Evolutionary conservation across 2,113 vertebrate genomes (phyloP).

Genomic region (Caranx ignobilis): DNA sequence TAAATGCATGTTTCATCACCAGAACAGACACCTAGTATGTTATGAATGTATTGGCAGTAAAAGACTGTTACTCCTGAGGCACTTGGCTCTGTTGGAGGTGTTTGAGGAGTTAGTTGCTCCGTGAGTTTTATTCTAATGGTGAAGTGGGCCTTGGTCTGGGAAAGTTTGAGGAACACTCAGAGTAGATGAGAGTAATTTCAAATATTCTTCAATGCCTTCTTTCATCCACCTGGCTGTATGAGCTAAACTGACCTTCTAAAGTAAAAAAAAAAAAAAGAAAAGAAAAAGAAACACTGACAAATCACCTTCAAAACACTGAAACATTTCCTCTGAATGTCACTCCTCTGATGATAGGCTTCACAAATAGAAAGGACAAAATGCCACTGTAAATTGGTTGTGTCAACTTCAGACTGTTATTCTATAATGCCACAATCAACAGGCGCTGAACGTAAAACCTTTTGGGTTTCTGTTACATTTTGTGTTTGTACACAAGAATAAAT

Average conservation of each 20-base stretch:
- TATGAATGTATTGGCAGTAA: no score
- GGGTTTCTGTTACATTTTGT: not conserved
- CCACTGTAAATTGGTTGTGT: constrained; percentile 11
- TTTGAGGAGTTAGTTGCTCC: no score
- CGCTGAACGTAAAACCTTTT: not conserved
- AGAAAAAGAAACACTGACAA: not conserved
- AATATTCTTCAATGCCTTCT: not conserved
- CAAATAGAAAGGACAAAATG: constrained; percentile 18
- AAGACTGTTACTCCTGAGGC: no score
- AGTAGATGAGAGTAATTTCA: not conserved
- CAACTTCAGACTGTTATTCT: not conserved
- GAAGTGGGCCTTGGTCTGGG: no score
- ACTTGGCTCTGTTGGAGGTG: no score
- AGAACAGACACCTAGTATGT: no score
- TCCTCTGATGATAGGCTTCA: not conserved
- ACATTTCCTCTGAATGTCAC: constrained; percentile 10
- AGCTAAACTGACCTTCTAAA: not conserved
- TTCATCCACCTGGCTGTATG: not conserved
- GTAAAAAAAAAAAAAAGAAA: not conserved
- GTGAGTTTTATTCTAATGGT: no score
- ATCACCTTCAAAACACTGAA: not conserved
- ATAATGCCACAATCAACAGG: not conserved
- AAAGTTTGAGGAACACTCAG: no score
- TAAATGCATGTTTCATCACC: no score
- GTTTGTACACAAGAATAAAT: constrained; percentile 30